Evolutionary conservation across 1,140 invertebrate genomes (phyloP).

Genomic region (Melipona quadrifasciata): DNA sequence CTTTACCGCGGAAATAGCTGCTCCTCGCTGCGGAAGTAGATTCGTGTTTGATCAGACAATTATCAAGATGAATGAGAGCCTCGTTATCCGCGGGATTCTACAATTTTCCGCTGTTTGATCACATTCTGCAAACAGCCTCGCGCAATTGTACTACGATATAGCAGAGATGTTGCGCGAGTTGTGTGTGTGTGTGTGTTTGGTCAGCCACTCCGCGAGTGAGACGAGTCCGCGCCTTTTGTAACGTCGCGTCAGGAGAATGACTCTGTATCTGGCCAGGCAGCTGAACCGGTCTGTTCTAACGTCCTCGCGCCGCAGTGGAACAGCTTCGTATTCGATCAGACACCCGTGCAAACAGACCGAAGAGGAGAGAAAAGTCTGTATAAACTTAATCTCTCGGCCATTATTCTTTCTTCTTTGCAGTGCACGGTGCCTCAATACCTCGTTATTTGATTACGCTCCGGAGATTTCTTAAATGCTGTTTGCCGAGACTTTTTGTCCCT

Average conservation of each 20-base stretch:
- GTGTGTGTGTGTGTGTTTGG: neutral
- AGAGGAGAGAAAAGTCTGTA: neutral
- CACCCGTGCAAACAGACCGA: neutral
- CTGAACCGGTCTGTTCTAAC: neutral
- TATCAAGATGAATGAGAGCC: neutral
- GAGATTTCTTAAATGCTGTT: neutral
- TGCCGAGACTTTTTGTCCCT: neutral
- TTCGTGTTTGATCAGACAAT: neutral
- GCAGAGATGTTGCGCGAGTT: neutral
- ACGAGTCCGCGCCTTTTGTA: no score
- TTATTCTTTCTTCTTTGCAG: neutral
- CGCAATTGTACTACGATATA: neutral
- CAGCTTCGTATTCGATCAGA: no score
- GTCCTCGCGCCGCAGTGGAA: neutral
- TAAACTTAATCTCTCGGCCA: neutral
- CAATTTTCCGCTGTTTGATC: neutral
- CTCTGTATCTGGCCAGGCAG: neutral
- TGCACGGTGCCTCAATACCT: neutral
- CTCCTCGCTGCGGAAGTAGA: neutral
- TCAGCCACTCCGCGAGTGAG: neutral
- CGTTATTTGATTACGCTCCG: neutral
- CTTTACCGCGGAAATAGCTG: no score
- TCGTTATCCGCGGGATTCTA: neutral
- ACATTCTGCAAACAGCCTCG: conserved; percentile 1
- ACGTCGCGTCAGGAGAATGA: neutral